Evolutionary conservation across 2,888 invertebrate species (phyloP).

Genomic region (Idaea biselata): DNA sequence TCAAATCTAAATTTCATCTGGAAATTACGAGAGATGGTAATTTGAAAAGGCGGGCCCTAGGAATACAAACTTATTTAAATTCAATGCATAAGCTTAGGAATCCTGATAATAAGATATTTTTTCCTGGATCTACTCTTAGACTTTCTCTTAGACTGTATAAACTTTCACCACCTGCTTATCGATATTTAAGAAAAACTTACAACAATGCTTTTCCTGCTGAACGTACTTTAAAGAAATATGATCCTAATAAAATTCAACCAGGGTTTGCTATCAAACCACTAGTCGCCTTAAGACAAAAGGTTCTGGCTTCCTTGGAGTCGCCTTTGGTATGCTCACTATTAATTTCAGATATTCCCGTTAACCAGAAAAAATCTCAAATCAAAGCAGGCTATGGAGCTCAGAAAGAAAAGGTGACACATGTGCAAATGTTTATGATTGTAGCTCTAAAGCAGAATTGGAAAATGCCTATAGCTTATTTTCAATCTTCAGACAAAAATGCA

Average conservation of each 20-base stretch:
- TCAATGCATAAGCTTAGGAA: not conserved
- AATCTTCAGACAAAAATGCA: conserved; percentile 30
- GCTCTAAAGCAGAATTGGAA: conserved; percentile 38
- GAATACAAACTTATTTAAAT: not conserved
- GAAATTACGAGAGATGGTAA: not conserved
- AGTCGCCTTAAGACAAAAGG: conserved; percentile 8
- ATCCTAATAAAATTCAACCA: conserved; percentile 14
- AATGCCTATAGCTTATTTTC: conserved; percentile 43
- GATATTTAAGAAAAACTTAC: conserved; percentile 18
- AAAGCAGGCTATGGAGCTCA: conserved; percentile 15
- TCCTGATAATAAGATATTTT: conserved; percentile 2
- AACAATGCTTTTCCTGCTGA: conserved; percentile 17
- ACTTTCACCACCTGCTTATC: conserved; percentile 22
- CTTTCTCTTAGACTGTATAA: conserved; percentile 16
- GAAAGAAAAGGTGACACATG: conserved; percentile 24
- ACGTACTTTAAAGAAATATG: conserved; percentile 17
- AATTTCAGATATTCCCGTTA: conserved; percentile 23
- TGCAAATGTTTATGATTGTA: conserved; percentile 38
- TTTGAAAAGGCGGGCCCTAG: not conserved
- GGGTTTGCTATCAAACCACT: conserved; percentile 22
- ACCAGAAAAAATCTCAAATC: conserved; percentile 17
- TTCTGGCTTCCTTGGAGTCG: conserved; percentile 11
- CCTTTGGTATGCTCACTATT: conserved; percentile 19
- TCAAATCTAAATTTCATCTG: conserved; percentile 4
- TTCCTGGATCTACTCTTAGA: not conserved